Conservation (phyloP, 2,888 invertebrate genomes). For the Calameuta filiformis region DNA sequence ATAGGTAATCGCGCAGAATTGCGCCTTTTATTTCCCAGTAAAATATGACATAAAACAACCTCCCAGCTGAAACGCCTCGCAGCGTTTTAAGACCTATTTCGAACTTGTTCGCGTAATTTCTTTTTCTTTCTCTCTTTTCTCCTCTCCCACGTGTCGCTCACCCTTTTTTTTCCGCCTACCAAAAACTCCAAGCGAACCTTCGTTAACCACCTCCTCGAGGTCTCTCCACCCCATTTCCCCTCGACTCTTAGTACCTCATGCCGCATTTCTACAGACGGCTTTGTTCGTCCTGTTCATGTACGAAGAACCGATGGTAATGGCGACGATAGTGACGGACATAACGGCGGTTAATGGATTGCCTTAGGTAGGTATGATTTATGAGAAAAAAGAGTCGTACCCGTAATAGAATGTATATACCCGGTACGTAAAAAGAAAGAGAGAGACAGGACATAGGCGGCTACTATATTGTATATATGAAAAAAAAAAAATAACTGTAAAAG, state of each 20-base stretch:
- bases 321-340: neutral
- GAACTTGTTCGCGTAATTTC: neutral
- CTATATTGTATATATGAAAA: neutral
- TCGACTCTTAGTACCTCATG: neutral
- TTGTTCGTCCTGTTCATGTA: neutral
- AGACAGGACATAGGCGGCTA: neutral
- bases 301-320: neutral
- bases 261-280: neutral
- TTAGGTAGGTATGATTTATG: neutral
- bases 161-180: neutral
- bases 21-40: constrained; percentile 14
- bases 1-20: constrained; percentile 13
- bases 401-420: neutral
- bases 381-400: neutral
- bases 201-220: neutral
- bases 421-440: neutral
- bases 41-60: constrained; percentile 16
- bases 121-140: neutral
- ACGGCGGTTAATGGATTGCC: neutral
- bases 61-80: neutral
- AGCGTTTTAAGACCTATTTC: neutral
- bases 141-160: too few species aligned
- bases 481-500: neutral
- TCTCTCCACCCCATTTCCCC: neutral
- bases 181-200: neutral